Conservation (phyloP, 1,140 invertebrate species). For the Papilio machaon region DNA sequence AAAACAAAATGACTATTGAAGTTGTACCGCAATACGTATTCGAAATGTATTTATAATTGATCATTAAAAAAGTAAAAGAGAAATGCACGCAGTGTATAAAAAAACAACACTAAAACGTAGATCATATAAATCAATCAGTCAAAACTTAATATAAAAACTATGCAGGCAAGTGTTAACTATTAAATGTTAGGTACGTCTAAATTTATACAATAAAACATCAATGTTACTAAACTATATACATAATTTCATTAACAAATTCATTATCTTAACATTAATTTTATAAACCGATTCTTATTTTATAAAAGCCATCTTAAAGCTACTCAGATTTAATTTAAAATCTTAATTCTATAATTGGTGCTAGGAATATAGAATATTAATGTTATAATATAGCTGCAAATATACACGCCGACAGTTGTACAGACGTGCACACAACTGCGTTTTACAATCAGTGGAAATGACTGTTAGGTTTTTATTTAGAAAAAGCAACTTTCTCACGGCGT, state of each 20-base stretch:
- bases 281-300: slow-evolving; percentile 40
- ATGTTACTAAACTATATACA: slow-evolving; percentile 51
- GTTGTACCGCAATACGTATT: slow-evolving; percentile 62
- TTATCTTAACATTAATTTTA: slow-evolving; percentile 47
- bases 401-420: not conserved
- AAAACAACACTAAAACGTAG: slow-evolving; percentile 59
- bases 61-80: slow-evolving; percentile 46
- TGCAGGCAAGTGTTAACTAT: slow-evolving; percentile 72
- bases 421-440: not conserved
- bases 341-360: slow-evolving; percentile 37
- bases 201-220: slow-evolving; percentile 49
- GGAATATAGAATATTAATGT: not conserved
- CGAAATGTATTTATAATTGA: slow-evolving; percentile 61
- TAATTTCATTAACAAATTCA: slow-evolving; percentile 55
- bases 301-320: slow-evolving; percentile 46
- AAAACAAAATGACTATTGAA: slow-evolving; percentile 59
- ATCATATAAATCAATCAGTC: slow-evolving; percentile 77
- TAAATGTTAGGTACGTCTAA: slow-evolving; percentile 54
- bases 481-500: slow-evolving; percentile 46
- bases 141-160: slow-evolving; percentile 71
- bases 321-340: slow-evolving; percentile 46
- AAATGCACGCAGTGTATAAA: slow-evolving; percentile 72
- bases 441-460: slow-evolving; percentile 35
- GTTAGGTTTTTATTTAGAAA: slow-evolving; percentile 37
- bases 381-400: slow-evolving; percentile 29